phyloP scores from a whole-genome alignment of 2,113 vertebrate species.

The Rana temporaria region DNA sequence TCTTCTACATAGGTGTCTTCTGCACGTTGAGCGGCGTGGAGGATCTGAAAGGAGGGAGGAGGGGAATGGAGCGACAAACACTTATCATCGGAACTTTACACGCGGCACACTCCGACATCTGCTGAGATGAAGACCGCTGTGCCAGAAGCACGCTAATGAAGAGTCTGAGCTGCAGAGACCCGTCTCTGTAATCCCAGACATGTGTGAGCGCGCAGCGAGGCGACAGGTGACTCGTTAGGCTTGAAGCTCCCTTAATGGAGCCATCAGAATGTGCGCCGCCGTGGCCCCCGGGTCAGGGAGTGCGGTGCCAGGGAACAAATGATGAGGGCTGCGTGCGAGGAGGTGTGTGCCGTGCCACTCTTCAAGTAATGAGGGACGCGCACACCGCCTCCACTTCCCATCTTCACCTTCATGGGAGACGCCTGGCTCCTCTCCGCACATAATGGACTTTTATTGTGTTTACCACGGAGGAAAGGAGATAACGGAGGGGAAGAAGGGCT shows the following conservation, averaged over 20 bases:
- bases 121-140: slow-evolving; percentile 63
- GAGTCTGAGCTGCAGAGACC: slow-evolving; percentile 52
- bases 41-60: neutral
- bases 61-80: neutral
- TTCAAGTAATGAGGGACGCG: too few relatives aligned
- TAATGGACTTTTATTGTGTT: too few relatives aligned
- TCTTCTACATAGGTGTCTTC: too few relatives aligned
- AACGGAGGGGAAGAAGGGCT: too few relatives aligned
- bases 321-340: too few relatives aligned
- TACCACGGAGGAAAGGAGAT: too few relatives aligned
- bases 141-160: slow-evolving; percentile 63
- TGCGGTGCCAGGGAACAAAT: neutral
- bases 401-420: too few relatives aligned
- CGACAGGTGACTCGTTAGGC: slow-evolving; percentile 48
- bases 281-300: neutral
- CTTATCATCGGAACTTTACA: slow-evolving; percentile 59
- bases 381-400: too few relatives aligned
- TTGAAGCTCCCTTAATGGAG: slow-evolving; percentile 11
- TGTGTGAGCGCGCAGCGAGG: neutral
- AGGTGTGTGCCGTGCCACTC: too few relatives aligned
- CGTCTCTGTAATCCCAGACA: slow-evolving; percentile 51
- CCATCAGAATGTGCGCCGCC: neutral
- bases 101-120: slow-evolving; percentile 60
- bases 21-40: too few relatives aligned
- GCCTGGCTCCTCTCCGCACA: too few relatives aligned